A percentile compares a stretch with the other conserved stretches of the same genome.
Conservation (phyloP, 1,140 invertebrate species). For the Hyphantria cunea region DNA sequence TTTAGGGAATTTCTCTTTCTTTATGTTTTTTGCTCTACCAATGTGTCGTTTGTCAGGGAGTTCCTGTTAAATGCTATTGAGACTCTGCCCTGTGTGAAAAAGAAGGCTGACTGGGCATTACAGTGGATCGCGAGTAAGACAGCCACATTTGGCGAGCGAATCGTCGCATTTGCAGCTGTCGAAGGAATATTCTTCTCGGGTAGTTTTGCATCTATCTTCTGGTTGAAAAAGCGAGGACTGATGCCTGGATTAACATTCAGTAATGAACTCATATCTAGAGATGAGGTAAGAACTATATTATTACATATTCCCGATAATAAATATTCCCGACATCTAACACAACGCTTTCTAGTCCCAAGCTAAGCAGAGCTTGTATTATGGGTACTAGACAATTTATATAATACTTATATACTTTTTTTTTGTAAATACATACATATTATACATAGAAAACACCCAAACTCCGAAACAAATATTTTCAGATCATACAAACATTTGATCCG, state of each 20-base stretch:
- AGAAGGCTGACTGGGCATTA: conserved; percentile 99
- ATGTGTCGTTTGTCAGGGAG: conserved; percentile 82
- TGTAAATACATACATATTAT: no score
- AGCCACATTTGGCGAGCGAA: conserved; percentile 95
- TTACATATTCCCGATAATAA: no score
- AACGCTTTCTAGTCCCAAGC: no score
- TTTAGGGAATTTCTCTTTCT: no score
- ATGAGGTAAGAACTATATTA: conserved; percentile 85
- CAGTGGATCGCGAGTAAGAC: conserved; percentile 94
- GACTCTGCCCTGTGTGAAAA: conserved; percentile 97
- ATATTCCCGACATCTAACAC: no score
- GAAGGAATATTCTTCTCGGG: conserved; percentile 99
- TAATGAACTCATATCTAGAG: conserved; percentile 99
- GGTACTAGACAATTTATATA: no score
- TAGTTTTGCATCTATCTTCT: conserved; percentile 99
- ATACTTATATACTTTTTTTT: no score
- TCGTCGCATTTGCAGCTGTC: conserved; percentile 98
- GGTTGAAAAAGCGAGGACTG: conserved; percentile 98
- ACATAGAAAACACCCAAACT: no score
- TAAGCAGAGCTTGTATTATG: no score
- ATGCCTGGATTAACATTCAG: conserved; percentile 99
- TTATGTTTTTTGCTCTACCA: conserved; percentile 1
- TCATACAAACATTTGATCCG: no score
- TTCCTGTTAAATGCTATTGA: conserved; percentile 98
- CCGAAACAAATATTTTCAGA: no score